Evolutionary conservation across 2,888 invertebrate genomes (phyloP).

Genomic region (Mesopsocus fuscifrons): DNA sequence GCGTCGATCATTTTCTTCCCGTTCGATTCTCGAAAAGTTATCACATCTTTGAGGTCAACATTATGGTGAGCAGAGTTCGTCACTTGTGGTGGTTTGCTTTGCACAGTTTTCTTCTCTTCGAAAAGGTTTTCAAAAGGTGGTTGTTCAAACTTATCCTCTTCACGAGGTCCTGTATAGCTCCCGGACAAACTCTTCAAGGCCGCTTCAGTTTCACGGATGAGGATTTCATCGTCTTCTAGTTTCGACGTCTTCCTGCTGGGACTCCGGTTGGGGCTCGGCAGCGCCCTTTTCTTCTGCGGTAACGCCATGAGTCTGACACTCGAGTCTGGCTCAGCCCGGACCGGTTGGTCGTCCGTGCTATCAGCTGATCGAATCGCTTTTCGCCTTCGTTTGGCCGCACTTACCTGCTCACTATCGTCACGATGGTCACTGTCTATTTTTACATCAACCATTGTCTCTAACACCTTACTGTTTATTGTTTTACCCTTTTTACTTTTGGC

Average conservation of each 20-base stretch:
- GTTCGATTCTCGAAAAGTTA: conserved; percentile 30
- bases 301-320: conserved; percentile 18
- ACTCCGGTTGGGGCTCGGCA: conserved; percentile 28
- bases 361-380: conserved; percentile 1
- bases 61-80: conserved; percentile 36
- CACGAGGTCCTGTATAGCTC: conserved; percentile 56
- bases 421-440: conserved; percentile 1
- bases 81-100: conserved; percentile 42
- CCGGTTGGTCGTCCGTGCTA: not conserved
- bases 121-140: conserved; percentile 70
- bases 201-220: conserved; percentile 74
- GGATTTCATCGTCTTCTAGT: conserved; percentile 47
- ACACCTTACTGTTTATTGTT: not conserved
- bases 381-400: conserved; percentile 4
- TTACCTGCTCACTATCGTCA: conserved; percentile 2
- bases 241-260: conserved; percentile 20
- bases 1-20: conserved; percentile 17
- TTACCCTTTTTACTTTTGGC: not conserved
- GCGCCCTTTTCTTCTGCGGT: conserved; percentile 39
- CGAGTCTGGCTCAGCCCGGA: conserved; percentile 5
- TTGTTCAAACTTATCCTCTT: conserved; percentile 41
- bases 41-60: conserved; percentile 41
- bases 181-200: conserved; percentile 73
- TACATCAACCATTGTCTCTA: conserved; percentile 1
- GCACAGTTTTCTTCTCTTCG: conserved; percentile 51